These are phyloP conservation scores for Prochilodus magdalenae DNA, from an alignment of 2,113 vertebrate genomes.

Conservation along the genomic window DNA sequence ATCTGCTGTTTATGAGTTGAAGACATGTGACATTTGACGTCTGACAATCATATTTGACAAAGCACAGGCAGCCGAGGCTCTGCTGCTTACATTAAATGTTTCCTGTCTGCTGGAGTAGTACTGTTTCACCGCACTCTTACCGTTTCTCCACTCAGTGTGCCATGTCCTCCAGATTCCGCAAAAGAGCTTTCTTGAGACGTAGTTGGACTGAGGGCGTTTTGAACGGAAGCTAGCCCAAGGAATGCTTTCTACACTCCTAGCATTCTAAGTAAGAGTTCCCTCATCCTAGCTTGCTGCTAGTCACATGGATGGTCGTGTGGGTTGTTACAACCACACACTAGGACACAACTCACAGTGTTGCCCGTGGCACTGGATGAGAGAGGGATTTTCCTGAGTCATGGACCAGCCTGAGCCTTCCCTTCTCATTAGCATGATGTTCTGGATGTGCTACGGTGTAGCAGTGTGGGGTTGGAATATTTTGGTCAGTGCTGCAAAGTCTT, in stretches of 20 bases:
- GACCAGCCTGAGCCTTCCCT: neutral
- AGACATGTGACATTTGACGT: too few species aligned
- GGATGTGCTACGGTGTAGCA: neutral
- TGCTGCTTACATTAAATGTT: neutral
- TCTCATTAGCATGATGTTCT: neutral
- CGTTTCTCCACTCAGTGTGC: neutral
- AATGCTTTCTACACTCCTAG: neutral
- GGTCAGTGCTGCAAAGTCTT: too few species aligned
- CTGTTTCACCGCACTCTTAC: neutral
- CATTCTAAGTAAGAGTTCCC: neutral
- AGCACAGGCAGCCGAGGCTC: too few species aligned
- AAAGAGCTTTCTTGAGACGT: neutral
- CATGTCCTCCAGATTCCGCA: neutral
- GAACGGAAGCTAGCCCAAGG: neutral
- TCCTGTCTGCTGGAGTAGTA: neutral
- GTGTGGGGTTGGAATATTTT: neutral
- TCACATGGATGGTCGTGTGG: neutral
- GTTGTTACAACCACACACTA: neutral
- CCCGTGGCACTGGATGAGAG: conserved; percentile 6
- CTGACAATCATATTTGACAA: too few species aligned
- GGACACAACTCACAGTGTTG: conserved; percentile 4
- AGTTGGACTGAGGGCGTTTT: neutral
- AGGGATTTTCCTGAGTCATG: neutral
- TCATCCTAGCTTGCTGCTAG: conserved; percentile 2
- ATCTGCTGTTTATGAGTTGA: too few species aligned